These are phyloP conservation scores for Tachysurus vachellii DNA, from an alignment of 2,113 vertebrate genomes.

Conservation along the genomic window DNA sequence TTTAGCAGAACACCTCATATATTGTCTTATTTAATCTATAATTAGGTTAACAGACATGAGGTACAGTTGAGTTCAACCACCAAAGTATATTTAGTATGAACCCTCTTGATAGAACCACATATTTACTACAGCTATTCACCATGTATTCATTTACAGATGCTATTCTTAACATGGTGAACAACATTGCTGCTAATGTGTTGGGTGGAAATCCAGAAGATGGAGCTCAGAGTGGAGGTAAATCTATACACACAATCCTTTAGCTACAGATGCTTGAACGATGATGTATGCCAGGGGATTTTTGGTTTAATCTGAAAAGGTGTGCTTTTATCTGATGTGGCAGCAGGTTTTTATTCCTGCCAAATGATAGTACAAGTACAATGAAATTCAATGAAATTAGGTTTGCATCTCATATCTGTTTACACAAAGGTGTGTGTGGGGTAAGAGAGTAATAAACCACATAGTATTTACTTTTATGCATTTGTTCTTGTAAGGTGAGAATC, in stretches of 20 bases:
- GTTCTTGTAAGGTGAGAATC: background rate
- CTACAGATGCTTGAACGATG: background rate
- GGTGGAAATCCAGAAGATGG: constrained; percentile 81
- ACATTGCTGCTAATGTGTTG: constrained; percentile 94
- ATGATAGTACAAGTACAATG: background rate
- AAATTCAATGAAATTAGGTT: background rate
- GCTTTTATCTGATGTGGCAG: background rate
- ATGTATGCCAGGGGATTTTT: too few relatives aligned
- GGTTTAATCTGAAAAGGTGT: background rate
- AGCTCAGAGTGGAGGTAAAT: constrained; percentile 51
- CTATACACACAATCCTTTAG: background rate
- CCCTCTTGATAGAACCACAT: background rate
- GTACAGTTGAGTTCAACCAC: background rate
- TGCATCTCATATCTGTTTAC: too few relatives aligned
- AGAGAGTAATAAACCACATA: background rate
- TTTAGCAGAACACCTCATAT: background rate
- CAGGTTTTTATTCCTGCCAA: background rate
- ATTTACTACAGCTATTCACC: constrained; percentile 26
- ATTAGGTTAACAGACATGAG: background rate
- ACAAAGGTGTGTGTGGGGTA: background rate
- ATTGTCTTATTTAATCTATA: background rate
- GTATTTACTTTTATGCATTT: background rate
- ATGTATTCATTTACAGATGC: constrained; percentile 77
- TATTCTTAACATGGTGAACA: constrained; percentile 95
- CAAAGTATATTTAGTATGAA: background rate